A percentile compares a stretch with the other conserved stretches of the same genome.
Conservation (phyloP, 2,888 invertebrate genomes). For the Cephus pygmeus region DNA sequence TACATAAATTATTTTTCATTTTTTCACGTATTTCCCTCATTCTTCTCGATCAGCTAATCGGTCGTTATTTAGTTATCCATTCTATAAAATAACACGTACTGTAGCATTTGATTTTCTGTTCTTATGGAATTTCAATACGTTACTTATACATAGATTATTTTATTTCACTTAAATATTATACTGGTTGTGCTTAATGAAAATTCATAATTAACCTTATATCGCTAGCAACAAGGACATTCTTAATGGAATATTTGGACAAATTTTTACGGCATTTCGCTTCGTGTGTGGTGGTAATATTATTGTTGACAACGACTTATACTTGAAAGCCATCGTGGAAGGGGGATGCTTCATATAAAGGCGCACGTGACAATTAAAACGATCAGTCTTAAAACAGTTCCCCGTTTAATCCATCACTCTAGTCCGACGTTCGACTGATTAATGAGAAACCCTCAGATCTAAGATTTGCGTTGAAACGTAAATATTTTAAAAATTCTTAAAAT, state of each 20-base stretch:
- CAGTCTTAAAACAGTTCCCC: constrained; percentile 56
- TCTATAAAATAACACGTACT: not conserved
- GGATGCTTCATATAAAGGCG: constrained; percentile 55
- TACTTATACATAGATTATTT: not conserved
- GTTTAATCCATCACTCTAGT: constrained; percentile 40
- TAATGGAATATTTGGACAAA: not conserved
- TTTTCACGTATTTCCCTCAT: not conserved
- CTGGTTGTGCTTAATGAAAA: not conserved
- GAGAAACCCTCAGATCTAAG: not conserved
- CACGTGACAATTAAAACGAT: constrained; percentile 60
- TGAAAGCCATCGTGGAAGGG: constrained; percentile 37
- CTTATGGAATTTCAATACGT: not conserved
- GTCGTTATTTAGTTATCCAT: not conserved
- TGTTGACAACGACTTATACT: not conserved
- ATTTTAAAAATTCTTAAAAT: not conserved
- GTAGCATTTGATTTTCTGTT: not conserved
- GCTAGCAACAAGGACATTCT: not conserved
- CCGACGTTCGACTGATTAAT: constrained; percentile 7
- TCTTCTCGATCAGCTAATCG: not conserved
- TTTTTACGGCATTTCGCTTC: not conserved
- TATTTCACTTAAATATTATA: not conserved
- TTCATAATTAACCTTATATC: not conserved
- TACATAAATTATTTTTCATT: not conserved
- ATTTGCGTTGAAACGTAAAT: not conserved
- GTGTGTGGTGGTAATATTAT: not conserved